Percentiles rank a stretch among this genome's conserved stretches.
These are phyloP conservation scores for Philopotamus ludificatus DNA, from an alignment of 1,140 invertebrate species.

Conservation along the genomic window DNA sequence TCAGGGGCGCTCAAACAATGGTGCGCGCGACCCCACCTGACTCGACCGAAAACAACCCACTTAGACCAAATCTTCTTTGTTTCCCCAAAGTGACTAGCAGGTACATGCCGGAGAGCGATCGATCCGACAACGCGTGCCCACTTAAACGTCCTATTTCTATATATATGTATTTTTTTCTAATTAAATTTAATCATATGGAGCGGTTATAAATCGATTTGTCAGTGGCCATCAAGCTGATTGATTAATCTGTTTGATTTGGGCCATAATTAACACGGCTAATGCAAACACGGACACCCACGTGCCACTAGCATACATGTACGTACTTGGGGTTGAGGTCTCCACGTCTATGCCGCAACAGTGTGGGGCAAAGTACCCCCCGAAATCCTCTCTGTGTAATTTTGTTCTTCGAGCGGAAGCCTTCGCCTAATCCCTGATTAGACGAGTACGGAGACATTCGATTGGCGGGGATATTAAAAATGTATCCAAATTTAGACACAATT, in stretches of 20 bases:
- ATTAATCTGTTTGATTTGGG: slow-evolving; percentile 35
- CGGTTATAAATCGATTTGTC: slow-evolving; percentile 31
- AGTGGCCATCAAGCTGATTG: slow-evolving; percentile 27
- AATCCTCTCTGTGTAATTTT: slow-evolving; percentile 17
- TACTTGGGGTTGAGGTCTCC: too few species aligned
- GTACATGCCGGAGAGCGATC: not conserved
- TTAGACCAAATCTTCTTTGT: not conserved
- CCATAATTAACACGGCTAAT: slow-evolving; percentile 28
- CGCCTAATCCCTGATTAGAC: slow-evolving; percentile 20
- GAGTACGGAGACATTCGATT: not conserved
- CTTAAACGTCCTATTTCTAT: too few species aligned
- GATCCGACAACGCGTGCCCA: not conserved
- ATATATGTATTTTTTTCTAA: too few species aligned
- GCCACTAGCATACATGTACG: not conserved
- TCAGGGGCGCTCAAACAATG: slow-evolving; percentile 9
- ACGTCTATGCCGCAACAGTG: too few species aligned
- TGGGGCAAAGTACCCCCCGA: too few species aligned
- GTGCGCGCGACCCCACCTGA: not conserved
- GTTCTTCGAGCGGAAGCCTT: slow-evolving; percentile 20
- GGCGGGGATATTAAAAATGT: not conserved
- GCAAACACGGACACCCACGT: too few species aligned
- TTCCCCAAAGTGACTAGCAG: not conserved
- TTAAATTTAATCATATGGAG: too few species aligned
- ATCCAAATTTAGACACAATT: not conserved
- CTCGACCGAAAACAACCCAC: not conserved